Base-by-base conservation (phyloP, 2,888 invertebrate genomes). In the Cephus pygmeus region DNA sequence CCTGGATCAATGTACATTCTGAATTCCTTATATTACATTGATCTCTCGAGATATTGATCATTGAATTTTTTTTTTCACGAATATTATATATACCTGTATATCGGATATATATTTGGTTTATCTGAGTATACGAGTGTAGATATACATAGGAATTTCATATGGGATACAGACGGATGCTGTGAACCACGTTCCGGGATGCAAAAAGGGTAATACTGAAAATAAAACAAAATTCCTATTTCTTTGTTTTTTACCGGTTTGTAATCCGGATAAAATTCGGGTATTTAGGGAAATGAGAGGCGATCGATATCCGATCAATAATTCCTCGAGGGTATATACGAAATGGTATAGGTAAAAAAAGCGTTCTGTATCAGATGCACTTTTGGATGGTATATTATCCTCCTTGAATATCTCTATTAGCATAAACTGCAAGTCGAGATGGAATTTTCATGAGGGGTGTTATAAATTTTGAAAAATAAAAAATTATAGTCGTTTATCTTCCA, bases 221-320 rank as follows among this genome's bases (percentile, higher is more conserved):
- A 56, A 56, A 23, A 4, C 0, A 23, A 56, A 56, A 56, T 40
- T 40, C 15, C 0, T 40, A 40, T 6, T 23, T 40, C 1, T 40
- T 15, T 12, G 9, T 56, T 23, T 56, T 56, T 56, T 56, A 56
- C 40, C 23, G 40, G 40, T 56, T 56, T 56, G 40, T 56, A 56
- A 56, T 56, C 23, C 23, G 23, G 79, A 78, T 75, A 77, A 87
- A 89, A 89, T 89, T 87, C 83, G 80, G 87, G 88, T 79, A 85
- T 86, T 88, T 85, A 86, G 82, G 77, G 81, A 69, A 73, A 73
- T 77, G 78, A 81, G 81, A 84, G 83, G 83, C 84, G 79, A 84
- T 56, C 40, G 40, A 56, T 56, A 56, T 56, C 40, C 40, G 40
- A 56, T 56, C 40, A 56, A 56, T 56, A 15, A 23, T 56, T 56